These are phyloP conservation scores for Odontamblyopus lacepedii DNA, from an alignment of 2,797 vertebrate species.

Conservation along the genomic window DNA sequence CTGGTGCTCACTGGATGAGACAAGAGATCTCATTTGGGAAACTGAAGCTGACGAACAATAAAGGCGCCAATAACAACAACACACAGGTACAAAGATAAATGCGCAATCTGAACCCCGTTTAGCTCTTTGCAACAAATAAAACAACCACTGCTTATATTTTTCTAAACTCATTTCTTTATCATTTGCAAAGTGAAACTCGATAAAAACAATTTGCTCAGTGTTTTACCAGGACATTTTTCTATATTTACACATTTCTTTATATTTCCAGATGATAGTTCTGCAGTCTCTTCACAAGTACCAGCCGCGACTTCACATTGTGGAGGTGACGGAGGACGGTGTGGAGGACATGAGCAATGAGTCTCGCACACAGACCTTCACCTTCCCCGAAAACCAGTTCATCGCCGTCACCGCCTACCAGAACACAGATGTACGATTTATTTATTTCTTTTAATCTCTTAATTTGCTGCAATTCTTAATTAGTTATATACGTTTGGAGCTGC, in stretches of 20 bases:
- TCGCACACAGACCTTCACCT: conserved; percentile 92
- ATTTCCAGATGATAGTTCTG: conserved; percentile 90
- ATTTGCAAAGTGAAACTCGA: too few relatives aligned
- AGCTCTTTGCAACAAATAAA: too few relatives aligned
- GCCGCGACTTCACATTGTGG: conserved; percentile 92
- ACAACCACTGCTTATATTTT: too few relatives aligned
- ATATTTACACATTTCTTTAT: not conserved
- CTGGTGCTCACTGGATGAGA: conserved; percentile 98
- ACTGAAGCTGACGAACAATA: conserved; percentile 97
- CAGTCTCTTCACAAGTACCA: conserved; percentile 98
- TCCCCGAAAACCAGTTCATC: conserved; percentile 96
- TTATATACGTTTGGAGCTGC: not conserved
- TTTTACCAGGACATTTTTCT: not conserved
- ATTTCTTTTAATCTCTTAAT: not conserved
- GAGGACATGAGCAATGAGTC: conserved; percentile 85
- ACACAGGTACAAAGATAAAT: conserved; percentile 81
- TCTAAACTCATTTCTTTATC: too few relatives aligned
- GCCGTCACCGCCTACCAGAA: conserved; percentile 99
- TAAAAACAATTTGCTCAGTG: not conserved
- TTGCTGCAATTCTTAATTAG: not conserved
- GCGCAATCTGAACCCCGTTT: too few relatives aligned
- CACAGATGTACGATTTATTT: conserved; percentile 85
- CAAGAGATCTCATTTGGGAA: conserved; percentile 98
- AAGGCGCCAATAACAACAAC: conserved; percentile 89
- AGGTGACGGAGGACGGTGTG: conserved; percentile 89